Evolutionary conservation across 2,113 vertebrate species (phyloP), one percentile per base, ranked within the genome.

Genomic region (Phocoena sinus): DNA sequence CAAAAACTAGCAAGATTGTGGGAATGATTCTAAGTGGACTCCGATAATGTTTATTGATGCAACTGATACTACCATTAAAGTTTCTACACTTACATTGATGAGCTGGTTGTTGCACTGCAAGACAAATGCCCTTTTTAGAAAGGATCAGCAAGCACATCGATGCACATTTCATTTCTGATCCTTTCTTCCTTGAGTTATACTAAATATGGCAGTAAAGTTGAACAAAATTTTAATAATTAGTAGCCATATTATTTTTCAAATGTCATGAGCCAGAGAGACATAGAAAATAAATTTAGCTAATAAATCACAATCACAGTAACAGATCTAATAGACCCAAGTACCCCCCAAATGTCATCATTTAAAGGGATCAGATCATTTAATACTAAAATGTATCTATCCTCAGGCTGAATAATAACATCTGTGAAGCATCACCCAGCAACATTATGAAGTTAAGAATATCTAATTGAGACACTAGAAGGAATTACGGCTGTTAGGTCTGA

Each of bases 301-400:
- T 87, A 91, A 94, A 96, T 95, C 87, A 89, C 23, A 96, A 82
- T 86, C 79, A 96, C 47, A 95, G 33, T 63, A 97, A 86, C 41
- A 92, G 6, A 93, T 62, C 21, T 87, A 91, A 56, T 17, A 83
- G 79, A 82, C n/a, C n/a, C 89, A 68, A 31, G n/a, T 93, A 53
- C 77, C 21, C 21, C 5, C 31, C 47, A 62, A 80, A 91, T 38
- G 95, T 89, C 26, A 93, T 96, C 31, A 77, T 86, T 96, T 95
- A 85, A 96, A 94, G 17, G 4, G 38, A 89, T 95, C 81, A 86
- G 41, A 62, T 96, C 81, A 96, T 82, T 97, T 97, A 95, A 88
- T 86, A 97, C 20, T 82, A 91, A 95, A 96, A 33, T 93, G 2
- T 89, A 68, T 89, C 38, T 95, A 33, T 93, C n/a, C 31, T 91